Evolutionary conservation across 2,797 vertebrate species (phyloP), one percentile per base, ranked within the genome.

Genomic region (Coccyzus lansbergi): DNA sequence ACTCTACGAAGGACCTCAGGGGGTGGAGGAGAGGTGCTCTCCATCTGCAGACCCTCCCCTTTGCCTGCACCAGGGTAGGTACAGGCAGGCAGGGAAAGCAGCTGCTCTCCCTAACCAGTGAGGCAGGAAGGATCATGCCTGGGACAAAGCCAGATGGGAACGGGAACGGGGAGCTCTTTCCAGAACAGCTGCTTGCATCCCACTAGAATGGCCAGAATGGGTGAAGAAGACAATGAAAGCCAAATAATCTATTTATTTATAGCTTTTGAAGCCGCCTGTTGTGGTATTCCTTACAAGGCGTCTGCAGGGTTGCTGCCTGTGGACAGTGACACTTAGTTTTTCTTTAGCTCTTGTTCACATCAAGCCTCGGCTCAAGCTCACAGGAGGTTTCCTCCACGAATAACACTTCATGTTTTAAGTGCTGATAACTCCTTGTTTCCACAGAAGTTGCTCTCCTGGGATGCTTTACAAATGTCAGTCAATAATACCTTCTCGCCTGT

Each of bases 361-460:
- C 26, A 70, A 93, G 34, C n/a, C 34, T 48, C 72, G 28, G 28
- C 4, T 59, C 21, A 63, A 11, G 29, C 8, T 63, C 58, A 22
- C 0, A 1, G 55, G 29, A 72, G 12, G 24, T 70, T 77, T 75
- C 59, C 77, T 40, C 68, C 20, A 42, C 3, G 21, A 12, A 48
- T 5, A 56, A 17, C 25, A 17, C 49, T 24, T 69, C 7, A 18
- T 0, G 0, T 59, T 71, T 74, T 4, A 67, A 56, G 9, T 0
- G 0, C 1, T 6, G 2, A 6, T 68, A 5, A 5, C 13, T n/a
- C 28, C 92, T 76, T 31, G 29, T 51, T 19, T 64, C 38, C 34
- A 18, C 34, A 49, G 82, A 55, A 55, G 59, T 25, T 21, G 15
- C 46, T 53, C 55, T 83, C 52, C 48, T 21, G 69, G 64, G 55